Evolutionary conservation across 2,888 invertebrate genomes (phyloP), one percentile per base, ranked within the genome.

Genomic region (Linyphia triangularis): DNA sequence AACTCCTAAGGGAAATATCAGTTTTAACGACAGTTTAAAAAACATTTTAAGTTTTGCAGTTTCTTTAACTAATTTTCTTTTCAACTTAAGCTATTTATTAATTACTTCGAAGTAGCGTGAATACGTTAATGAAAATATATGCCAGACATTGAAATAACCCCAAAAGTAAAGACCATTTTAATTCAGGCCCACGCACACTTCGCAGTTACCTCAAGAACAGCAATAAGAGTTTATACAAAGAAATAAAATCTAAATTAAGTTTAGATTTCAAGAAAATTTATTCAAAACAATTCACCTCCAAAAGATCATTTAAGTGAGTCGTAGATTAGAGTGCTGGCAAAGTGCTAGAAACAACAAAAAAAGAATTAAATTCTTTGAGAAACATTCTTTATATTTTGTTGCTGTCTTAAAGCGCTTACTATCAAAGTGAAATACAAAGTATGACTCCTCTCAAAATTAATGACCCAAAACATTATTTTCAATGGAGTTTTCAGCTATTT

Each of bases 241-340:
- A n/a, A 67, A 37, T n/a, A 67, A 67, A 67, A 67, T 22, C 37
- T 19, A 33, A 22, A 67, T 67, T 37, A 67, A 67, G 33, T 19
- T 7, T 33, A n/a, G 33, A 67, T 67, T 33, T 30, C 33, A 2
- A 67, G 67, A 67, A 67, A 33, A 67, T 67, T 30, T 33, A 67
- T 67, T 67, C 67, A n/a, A 22, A 67, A 22, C 67, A 67, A 51
- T 33, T 33, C n/a, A 33, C 7, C 19, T n/a, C 33, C 30, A 37
- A 10, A 22, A 28, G 19, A 16, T 19, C n/a, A 30, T 67, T 5
- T 33, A 67, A 67, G 33, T 22, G 37, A 37, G 30, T 33, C 67
- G 67, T 37, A 22, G n/a, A 51, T 16, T 51, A 16, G n/a, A 51
- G n/a, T 51, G 51, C n/a, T n/a, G 51, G 5, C 51, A n/a, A 51